A percentile compares a stretch with the other conserved stretches of the same genome.
Evolutionary conservation across 1,140 invertebrate species (phyloP).

Genomic region (Papilio dardanus): DNA sequence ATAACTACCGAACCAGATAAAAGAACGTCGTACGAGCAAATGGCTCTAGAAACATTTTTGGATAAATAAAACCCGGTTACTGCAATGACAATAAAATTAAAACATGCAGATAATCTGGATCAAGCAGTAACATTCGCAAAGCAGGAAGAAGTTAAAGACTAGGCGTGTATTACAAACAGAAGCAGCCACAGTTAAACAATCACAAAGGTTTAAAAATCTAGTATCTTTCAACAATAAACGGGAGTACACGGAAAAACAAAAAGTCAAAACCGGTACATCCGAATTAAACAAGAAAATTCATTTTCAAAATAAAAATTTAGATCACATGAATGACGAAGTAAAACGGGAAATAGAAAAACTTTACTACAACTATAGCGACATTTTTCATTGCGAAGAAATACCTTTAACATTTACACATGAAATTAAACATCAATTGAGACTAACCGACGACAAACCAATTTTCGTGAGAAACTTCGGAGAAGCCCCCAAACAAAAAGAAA

Average conservation of each 20-base stretch:
- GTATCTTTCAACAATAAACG: no score
- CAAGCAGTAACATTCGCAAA: neutral
- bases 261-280: no score
- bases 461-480: conserved; percentile 39
- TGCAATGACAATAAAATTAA: neutral
- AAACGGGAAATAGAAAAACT: conserved; percentile 38
- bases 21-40: no score
- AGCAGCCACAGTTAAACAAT: no score
- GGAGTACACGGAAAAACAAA: no score
- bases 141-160: neutral
- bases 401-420: conserved; percentile 45
- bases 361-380: conserved; percentile 48
- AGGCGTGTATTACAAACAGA: no score
- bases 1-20: no score
- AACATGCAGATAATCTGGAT: neutral
- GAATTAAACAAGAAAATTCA: neutral
- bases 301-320: no score
- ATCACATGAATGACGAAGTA: conserved; percentile 47
- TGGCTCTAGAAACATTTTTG: no score
- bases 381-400: conserved; percentile 49
- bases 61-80: neutral
- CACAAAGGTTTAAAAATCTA: no score
- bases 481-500: conserved; percentile 28
- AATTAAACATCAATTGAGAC: conserved; percentile 42
- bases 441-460: conserved; percentile 43